A percentile compares a stretch with the other conserved stretches of the same genome.
These are phyloP conservation scores for Capreolus pygargus DNA, from an alignment of 2,113 vertebrate genomes.

Conservation along the genomic window DNA sequence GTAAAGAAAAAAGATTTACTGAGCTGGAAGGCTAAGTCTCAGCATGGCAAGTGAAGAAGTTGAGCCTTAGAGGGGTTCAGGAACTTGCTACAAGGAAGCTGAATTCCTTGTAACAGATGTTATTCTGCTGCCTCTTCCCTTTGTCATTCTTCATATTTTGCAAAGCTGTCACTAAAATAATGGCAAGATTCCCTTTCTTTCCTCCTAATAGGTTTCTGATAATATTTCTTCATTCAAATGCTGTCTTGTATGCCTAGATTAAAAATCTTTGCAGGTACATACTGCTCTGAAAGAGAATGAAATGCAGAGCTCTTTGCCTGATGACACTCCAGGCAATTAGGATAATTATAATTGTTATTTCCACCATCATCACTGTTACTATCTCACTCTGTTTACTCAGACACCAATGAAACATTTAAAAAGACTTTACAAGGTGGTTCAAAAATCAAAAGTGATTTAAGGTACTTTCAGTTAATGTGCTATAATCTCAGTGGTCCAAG, in stretches of 20 bases:
- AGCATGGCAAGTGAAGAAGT: not conserved
- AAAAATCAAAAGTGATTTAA: not conserved
- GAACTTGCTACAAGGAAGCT: not conserved
- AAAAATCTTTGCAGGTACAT: not conserved
- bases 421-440: not conserved
- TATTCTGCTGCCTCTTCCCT: not conserved
- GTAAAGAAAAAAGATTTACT: not conserved
- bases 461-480: not conserved
- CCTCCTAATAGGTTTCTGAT: not conserved
- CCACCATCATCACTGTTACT: not conserved
- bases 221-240: not conserved
- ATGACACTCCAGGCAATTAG: not conserved
- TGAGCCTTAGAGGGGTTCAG: not conserved
- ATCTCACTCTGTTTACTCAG: not conserved
- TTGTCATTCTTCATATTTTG: slow-evolving; percentile 3
- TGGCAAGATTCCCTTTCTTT: not conserved
- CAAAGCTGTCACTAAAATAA: not conserved
- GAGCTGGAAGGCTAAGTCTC: not conserved
- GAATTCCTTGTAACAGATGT: not conserved
- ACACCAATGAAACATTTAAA: not conserved
- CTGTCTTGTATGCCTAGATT: not conserved
- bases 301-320: not conserved
- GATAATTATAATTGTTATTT: not conserved
- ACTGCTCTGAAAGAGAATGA: slow-evolving; percentile 33
- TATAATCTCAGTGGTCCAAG: not conserved